These are phyloP conservation scores for Thomomys bottae DNA, from an alignment of 2,113 vertebrate species.

Conservation along the genomic window DNA sequence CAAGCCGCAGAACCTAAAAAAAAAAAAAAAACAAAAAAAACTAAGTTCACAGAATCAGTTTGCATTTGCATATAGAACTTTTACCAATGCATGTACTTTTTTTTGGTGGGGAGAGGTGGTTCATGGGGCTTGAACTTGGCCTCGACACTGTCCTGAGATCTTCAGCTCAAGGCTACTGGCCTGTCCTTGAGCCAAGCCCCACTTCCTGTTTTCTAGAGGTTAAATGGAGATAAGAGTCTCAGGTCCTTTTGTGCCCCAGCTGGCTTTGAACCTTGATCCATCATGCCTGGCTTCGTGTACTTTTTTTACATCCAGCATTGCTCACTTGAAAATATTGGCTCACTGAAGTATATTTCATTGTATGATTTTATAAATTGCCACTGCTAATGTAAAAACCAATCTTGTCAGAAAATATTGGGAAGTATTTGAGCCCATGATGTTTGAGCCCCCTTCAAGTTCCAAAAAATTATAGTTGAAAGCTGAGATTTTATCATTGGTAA, in stretches of 20 bases:
- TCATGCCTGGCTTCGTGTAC: no score
- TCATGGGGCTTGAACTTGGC: no score
- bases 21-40: no score
- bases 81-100: background rate
- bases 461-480: slow-evolving; percentile 4
- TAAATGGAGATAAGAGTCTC: no score
- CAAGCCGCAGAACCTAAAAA: no score
- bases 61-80: background rate
- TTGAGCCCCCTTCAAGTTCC: background rate
- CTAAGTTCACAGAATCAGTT: background rate
- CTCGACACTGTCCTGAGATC: no score
- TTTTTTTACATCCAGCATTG: background rate
- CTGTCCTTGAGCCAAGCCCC: no score
- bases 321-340: background rate
- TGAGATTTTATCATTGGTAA: slow-evolving; percentile 10
- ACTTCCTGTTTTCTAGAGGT: no score
- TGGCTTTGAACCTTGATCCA: no score
- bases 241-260: no score
- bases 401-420: background rate
- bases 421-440: background rate
- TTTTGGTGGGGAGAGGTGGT: no score
- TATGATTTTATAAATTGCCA: background rate
- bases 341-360: background rate
- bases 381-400: background rate
- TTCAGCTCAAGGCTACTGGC: no score